A percentile compares a stretch with the other conserved stretches of the same genome.
Conservation (phyloP, 2,797 vertebrate genomes). For the Hippocampus kuda region DNA sequence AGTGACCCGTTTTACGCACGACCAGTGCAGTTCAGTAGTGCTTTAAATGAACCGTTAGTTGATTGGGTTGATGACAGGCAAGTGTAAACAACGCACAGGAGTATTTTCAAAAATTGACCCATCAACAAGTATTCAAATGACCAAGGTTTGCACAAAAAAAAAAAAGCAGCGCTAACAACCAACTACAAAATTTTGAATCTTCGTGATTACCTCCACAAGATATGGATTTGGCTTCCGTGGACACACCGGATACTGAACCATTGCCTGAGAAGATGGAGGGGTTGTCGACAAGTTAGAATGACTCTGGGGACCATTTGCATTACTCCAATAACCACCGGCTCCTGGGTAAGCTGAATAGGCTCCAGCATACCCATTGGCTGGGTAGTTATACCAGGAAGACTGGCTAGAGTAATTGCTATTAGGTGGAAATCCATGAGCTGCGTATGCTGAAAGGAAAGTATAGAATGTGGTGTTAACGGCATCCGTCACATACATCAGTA, state of each 20-base stretch:
- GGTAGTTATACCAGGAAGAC: slow-evolving; percentile 73
- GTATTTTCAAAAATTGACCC: background rate
- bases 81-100: too few species aligned
- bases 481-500: slow-evolving; percentile 29
- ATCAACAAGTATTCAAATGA: background rate
- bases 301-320: slow-evolving; percentile 63
- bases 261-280: slow-evolving; percentile 73
- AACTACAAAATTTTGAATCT: background rate
- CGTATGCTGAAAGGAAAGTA: slow-evolving; percentile 74
- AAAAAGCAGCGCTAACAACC: background rate
- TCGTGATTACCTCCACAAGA: slow-evolving; percentile 57
- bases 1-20: too few species aligned
- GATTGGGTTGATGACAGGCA: too few species aligned
- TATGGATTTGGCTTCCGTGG: slow-evolving; percentile 64
- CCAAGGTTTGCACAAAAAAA: background rate
- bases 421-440: slow-evolving; percentile 68
- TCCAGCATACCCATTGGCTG: slow-evolving; percentile 68
- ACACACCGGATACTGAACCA: slow-evolving; percentile 77
- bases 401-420: slow-evolving; percentile 73
- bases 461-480: slow-evolving; percentile 61
- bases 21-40: too few species aligned
- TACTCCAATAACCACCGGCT: slow-evolving; percentile 71
- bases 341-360: slow-evolving; percentile 70
- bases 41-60: too few species aligned
- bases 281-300: slow-evolving; percentile 73